Evolutionary conservation across 2,113 vertebrate genomes (phyloP).

Genomic region (Salvelinus fontinalis): DNA sequence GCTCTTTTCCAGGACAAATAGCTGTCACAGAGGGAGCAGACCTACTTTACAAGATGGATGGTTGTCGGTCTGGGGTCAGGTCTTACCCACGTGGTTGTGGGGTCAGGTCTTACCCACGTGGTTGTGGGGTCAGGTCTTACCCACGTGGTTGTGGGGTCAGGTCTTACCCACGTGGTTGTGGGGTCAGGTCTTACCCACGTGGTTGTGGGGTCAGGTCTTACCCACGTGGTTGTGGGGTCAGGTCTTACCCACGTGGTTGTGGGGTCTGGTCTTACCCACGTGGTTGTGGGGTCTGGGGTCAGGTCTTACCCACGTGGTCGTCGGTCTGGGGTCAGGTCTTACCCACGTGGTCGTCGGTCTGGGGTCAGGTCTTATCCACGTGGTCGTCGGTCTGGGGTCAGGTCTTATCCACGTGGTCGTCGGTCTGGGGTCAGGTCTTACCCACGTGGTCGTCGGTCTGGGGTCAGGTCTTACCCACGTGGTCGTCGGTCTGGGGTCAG

Average conservation of each 20-base stretch:
- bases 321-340: slow-evolving; percentile 1
- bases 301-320: too few relatives aligned
- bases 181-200: too few relatives aligned
- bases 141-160: slow-evolving; percentile 87
- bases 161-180: slow-evolving; percentile 47
- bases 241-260: slow-evolving; percentile 88
- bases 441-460: too few relatives aligned
- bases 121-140: slow-evolving; percentile 62
- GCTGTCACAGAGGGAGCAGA: too few relatives aligned
- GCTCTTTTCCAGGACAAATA: too few relatives aligned
- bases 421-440: slow-evolving; percentile 66
- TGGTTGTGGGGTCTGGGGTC: slow-evolving; percentile 66
- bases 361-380: background rate
- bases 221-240: slow-evolving; percentile 79
- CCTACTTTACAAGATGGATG: too few relatives aligned
- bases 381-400: too few relatives aligned
- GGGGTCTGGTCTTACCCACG: slow-evolving; percentile 34
- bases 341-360: slow-evolving; percentile 94
- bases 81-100: too few relatives aligned
- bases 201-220: slow-evolving; percentile 38
- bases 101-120: slow-evolving; percentile 79
- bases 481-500: slow-evolving; percentile 82
- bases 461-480: slow-evolving; percentile 76
- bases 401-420: slow-evolving; percentile 87
- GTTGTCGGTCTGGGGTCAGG: too few relatives aligned